phyloP scores from a whole-genome alignment of 2,797 vertebrate genomes.

The Rhinophrynus dorsalis region DNA sequence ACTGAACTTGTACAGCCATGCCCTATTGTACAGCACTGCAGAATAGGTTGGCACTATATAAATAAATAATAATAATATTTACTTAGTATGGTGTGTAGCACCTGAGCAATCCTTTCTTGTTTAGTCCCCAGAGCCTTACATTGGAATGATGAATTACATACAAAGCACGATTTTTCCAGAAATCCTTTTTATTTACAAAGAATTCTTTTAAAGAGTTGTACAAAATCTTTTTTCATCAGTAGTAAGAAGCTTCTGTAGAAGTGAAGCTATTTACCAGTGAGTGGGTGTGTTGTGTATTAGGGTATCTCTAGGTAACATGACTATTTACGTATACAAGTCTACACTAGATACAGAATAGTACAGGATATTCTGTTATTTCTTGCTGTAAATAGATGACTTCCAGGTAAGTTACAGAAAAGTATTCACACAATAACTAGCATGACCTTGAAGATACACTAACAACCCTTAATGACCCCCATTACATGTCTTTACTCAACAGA shows the following conservation, averaged over 20 bases:
- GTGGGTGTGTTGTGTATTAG: conserved; percentile 17
- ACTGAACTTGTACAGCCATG: too few relatives aligned
- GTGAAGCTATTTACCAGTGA: conserved; percentile 17
- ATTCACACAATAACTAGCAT: too few relatives aligned
- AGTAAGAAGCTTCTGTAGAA: conserved; percentile 18
- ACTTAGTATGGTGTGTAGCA: too few relatives aligned
- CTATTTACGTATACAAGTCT: not conserved
- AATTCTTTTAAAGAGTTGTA: not conserved
- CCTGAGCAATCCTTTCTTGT: too few relatives aligned
- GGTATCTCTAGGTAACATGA: conserved; percentile 17
- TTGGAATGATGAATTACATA: not conserved
- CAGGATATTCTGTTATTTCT: conserved; percentile 4
- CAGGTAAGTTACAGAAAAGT: not conserved
- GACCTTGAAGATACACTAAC: too few relatives aligned
- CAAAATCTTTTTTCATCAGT: not conserved
- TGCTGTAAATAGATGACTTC: not conserved
- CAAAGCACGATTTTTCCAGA: not conserved
- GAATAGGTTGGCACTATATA: too few relatives aligned
- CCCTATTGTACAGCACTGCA: too few relatives aligned
- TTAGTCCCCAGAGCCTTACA: too few relatives aligned
- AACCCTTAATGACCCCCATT: too few relatives aligned
- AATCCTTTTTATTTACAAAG: too few relatives aligned
- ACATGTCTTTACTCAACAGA: too few relatives aligned
- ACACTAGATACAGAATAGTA: conserved; percentile 4
- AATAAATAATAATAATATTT: too few relatives aligned